Evolutionary conservation across 2,113 vertebrate species (phyloP).

Genomic region (Lynx canadensis): DNA sequence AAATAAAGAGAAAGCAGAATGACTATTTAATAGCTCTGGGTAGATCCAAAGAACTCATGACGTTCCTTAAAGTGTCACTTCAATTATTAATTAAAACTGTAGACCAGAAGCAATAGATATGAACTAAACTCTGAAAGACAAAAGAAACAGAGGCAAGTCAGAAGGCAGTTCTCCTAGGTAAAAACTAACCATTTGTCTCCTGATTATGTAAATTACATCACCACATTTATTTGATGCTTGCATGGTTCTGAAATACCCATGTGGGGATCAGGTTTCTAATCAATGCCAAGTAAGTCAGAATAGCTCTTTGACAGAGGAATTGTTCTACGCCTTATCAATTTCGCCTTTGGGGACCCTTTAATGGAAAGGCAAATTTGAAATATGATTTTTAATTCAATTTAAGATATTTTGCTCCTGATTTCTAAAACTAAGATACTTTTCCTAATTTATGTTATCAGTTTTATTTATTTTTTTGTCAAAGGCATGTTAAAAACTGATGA

Average conservation of each 20-base stretch:
- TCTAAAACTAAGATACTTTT: background rate
- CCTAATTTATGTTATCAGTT: background rate
- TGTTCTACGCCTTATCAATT: background rate
- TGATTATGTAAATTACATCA: background rate
- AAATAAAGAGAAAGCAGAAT: conserved; percentile 49
- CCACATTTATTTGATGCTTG: background rate
- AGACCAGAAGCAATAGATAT: background rate
- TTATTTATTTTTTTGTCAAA: background rate
- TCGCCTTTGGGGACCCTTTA: background rate
- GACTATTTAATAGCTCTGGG: conserved; percentile 41
- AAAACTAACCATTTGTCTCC: background rate
- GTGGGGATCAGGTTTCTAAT: background rate
- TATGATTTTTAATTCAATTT: conserved; percentile 33
- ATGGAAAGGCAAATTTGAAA: background rate
- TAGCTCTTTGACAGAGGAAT: background rate
- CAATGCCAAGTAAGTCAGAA: background rate
- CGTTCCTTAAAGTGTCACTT: background rate
- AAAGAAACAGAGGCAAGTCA: background rate
- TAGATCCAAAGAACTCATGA: conserved; percentile 13
- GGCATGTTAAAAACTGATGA: conserved; percentile 2
- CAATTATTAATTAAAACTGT: conserved; percentile 47
- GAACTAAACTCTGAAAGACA: background rate
- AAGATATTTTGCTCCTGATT: background rate
- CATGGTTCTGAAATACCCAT: background rate
- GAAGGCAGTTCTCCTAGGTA: background rate